Evolutionary conservation across 2,797 vertebrate genomes (phyloP).

Genomic region (Tapirus indicus): DNA sequence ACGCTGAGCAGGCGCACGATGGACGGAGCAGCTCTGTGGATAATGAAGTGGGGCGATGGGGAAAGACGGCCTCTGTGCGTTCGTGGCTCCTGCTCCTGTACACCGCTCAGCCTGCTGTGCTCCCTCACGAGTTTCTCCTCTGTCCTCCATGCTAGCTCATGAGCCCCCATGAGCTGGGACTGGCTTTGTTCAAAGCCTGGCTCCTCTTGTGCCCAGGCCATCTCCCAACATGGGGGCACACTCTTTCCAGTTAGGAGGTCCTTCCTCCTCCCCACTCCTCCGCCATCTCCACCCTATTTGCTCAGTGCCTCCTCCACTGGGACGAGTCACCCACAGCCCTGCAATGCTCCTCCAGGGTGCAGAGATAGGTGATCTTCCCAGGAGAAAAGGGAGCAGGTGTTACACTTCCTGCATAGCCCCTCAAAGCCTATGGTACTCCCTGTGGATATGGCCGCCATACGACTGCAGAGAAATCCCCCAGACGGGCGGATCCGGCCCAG

Average conservation of each 20-base stretch:
- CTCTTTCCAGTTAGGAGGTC: not conserved
- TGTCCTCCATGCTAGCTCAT: not conserved
- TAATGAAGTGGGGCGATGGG: accelerated
- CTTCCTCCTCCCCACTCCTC: too few species aligned
- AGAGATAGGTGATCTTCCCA: accelerated
- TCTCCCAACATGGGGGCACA: too few species aligned
- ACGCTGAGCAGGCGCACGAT: accelerated
- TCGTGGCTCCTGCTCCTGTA: too few species aligned
- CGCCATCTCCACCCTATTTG: accelerated
- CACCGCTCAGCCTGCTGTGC: accelerated
- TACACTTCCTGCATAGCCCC: accelerated
- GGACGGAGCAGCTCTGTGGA: too few species aligned
- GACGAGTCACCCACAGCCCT: too few species aligned
- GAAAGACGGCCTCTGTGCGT: accelerated
- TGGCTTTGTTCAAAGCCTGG: not conserved
- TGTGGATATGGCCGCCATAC: accelerated
- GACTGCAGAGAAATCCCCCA: not conserved
- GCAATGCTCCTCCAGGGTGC: accelerated
- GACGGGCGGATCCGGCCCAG: not conserved
- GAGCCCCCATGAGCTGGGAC: accelerated
- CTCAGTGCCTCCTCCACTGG: not conserved
- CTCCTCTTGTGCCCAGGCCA: too few species aligned
- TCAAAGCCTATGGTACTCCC: not conserved
- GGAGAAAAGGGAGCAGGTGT: not conserved
- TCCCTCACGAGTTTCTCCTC: not conserved